Percentiles rank a stretch among this genome's conserved stretches.
These are phyloP conservation scores for Otus sunia DNA, from an alignment of 2,113 vertebrate genomes.

Conservation along the genomic window DNA sequence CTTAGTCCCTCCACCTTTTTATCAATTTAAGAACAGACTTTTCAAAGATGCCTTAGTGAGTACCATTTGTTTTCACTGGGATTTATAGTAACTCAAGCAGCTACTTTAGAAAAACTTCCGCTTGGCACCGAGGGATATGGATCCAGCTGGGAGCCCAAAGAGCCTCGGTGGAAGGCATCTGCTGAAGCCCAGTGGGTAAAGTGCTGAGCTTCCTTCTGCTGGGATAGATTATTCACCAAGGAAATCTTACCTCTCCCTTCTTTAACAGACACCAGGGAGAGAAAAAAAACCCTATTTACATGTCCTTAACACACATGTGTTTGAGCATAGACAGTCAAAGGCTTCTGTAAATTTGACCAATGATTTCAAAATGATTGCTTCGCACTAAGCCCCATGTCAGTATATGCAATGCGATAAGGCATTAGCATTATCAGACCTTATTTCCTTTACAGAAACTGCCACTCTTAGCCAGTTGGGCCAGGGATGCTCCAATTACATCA, in stretches of 20 bases:
- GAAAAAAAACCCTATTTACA: not conserved
- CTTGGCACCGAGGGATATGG: not conserved
- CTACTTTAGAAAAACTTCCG: not conserved
- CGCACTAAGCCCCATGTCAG: not conserved
- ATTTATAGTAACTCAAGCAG: not conserved
- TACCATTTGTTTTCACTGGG: not conserved
- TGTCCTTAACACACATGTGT: not conserved
- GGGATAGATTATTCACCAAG: not conserved
- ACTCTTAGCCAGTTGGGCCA: not conserved
- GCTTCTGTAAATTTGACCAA: not conserved
- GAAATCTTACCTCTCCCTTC: not conserved
- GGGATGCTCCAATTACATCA: not conserved
- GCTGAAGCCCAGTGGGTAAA: not conserved
- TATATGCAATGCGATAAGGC: not conserved
- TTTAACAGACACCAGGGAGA: not conserved
- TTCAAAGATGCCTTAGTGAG: not conserved
- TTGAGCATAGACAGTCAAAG: not conserved
- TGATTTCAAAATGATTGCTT: not conserved
- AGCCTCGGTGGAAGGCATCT: not conserved
- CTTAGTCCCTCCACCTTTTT: not conserved
- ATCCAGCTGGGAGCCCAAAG: not conserved
- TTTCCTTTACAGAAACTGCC: not conserved
- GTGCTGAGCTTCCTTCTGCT: not conserved
- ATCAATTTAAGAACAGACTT: not conserved
- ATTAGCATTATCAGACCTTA: not conserved